A percentile compares a stretch with the other conserved stretches of the same genome.
Conservation (phyloP, 2,797 vertebrate species). For the Synanceia verrucosa region DNA sequence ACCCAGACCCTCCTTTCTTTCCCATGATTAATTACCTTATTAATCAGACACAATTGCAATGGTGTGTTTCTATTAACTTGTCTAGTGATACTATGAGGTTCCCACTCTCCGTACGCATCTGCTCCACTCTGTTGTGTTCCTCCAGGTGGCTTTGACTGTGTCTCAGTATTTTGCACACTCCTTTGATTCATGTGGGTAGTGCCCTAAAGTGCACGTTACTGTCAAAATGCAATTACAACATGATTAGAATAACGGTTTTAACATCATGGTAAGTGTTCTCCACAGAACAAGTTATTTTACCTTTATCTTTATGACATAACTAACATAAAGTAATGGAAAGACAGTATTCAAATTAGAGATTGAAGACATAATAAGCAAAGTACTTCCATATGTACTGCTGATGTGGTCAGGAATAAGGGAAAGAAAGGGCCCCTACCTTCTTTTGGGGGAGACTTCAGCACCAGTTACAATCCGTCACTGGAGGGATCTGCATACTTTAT, state of each 20-base stretch:
- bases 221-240: neutral
- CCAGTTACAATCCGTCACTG: neutral
- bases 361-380: neutral
- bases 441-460: slow-evolving; percentile 6
- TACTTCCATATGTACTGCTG: neutral
- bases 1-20: neutral
- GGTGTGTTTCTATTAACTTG: slow-evolving; percentile 38
- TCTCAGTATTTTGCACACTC: neutral
- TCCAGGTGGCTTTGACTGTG: neutral
- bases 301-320: neutral
- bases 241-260: neutral
- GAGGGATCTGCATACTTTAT: slow-evolving; percentile 7
- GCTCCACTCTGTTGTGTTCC: neutral
- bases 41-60: slow-evolving; percentile 33
- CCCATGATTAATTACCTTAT: slow-evolving; percentile 49
- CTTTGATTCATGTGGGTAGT: neutral
- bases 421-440: slow-evolving; percentile 4
- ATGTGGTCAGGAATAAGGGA: neutral
- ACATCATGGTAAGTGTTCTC: neutral
- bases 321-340: neutral
- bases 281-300: neutral
- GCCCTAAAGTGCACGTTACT: neutral
- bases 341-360: neutral
- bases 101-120: neutral
- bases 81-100: neutral